Evolutionary conservation across 2,888 invertebrate genomes (phyloP), one percentile per base, ranked within the genome.

Genomic region (Brassicogethes aeneus): DNA sequence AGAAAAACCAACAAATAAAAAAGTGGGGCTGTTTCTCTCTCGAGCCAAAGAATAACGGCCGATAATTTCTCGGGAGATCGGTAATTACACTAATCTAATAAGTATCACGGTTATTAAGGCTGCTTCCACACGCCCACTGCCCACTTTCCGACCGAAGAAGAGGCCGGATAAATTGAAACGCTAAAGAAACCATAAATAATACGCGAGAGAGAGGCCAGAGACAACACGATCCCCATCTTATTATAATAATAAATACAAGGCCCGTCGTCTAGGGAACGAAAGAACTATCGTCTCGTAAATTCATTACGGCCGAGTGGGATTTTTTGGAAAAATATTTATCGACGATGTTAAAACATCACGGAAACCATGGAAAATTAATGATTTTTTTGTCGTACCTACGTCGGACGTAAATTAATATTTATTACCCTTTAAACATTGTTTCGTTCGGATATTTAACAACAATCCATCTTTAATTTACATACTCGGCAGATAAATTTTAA

Each of bases 141-240:
- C 64, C 62, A 43, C 45, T 23, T 10, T 23, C 23, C 23, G 23
- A 23, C 23, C 23, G 10, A 7, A 23, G 5, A 7, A 5, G 5
- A 23, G 23, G 23, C 23, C 23, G 59, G 57, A 61, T 62, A 64
- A 64, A 66, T 65, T 62, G 63, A 65, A 64, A 61, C 61, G 58
- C 62, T 59, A 62, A 60, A 59, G 59, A 57, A 55, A 60, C 62
- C 61, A 66, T 66, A 66, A 66, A 65, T 66, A 63, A 64, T 62
- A 56, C 57, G 62, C 63, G 62, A 62, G 63, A 64, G 62, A 62
- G 62, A 62, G 63, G 63, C 63, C 61, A 57, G 59, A 64, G 61
- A 61, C 61, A 56, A 58, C 60, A 56, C 56, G 57, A 60, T 59
- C 59, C 54, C 56, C 56, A 57, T 56, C 60, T 58, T 55, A 59